phyloP scores from a whole-genome alignment of 2,797 vertebrate genomes.

The Moxostoma hubbsi region DNA sequence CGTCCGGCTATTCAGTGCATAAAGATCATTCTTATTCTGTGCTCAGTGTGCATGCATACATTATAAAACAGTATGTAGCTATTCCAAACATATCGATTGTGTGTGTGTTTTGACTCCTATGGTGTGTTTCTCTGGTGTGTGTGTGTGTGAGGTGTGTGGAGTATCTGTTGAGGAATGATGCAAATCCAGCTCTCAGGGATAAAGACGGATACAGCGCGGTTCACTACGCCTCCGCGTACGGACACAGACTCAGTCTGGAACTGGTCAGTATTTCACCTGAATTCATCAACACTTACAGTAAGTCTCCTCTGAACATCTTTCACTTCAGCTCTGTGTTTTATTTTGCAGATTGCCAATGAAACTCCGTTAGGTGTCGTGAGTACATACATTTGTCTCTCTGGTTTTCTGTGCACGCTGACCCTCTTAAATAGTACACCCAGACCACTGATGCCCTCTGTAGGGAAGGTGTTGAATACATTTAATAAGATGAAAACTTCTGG shows the following conservation, averaged over 20 bases:
- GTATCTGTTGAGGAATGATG: constrained; percentile 96
- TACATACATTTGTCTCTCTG: constrained; percentile 49
- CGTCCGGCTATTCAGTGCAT: not conserved
- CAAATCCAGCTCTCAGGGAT: constrained; percentile 96
- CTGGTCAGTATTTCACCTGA: constrained; percentile 80
- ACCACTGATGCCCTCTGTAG: constrained; percentile 30
- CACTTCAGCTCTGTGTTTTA: constrained; percentile 30
- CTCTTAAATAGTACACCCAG: not conserved
- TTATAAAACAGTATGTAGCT: too few species aligned
- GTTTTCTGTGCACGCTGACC: not conserved
- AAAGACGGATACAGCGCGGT: constrained; percentile 97
- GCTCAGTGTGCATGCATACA: not conserved
- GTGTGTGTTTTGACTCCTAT: too few species aligned
- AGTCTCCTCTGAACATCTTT: not conserved
- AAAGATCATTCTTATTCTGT: not conserved
- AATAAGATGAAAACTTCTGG: not conserved
- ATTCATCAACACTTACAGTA: not conserved
- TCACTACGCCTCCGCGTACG: constrained; percentile 96
- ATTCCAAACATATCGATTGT: too few species aligned
- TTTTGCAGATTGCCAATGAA: constrained; percentile 94
- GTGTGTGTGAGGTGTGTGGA: constrained; percentile 90
- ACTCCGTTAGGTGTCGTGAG: constrained; percentile 98
- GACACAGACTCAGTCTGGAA: constrained; percentile 95
- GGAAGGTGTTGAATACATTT: not conserved
- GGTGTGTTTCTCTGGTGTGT: not conserved